Evolutionary conservation across 2,888 invertebrate genomes (phyloP).

Genomic region (Chironomus riparius): DNA sequence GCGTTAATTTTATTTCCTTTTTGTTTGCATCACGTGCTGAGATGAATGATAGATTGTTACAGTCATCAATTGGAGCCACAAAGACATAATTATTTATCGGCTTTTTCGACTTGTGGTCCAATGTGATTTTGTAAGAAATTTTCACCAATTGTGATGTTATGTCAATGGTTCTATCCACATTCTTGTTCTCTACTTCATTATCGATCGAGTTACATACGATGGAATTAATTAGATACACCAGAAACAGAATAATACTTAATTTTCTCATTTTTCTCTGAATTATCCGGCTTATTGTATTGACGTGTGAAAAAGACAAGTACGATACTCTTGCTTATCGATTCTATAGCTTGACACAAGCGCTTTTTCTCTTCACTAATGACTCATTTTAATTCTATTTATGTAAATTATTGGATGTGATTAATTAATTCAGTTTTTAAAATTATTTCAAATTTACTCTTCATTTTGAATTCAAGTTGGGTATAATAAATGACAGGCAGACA

Average conservation of each 20-base stretch:
- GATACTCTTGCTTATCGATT: background rate
- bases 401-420: no score
- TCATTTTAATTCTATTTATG: background rate
- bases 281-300: background rate
- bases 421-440: background rate
- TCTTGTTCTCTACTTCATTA: constrained; percentile 57
- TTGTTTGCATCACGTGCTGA: constrained; percentile 56
- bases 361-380: background rate
- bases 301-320: no score
- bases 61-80: constrained; percentile 49
- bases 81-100: constrained; percentile 62
- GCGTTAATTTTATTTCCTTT: constrained; percentile 49
- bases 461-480: no score
- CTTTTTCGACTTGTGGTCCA: constrained; percentile 73
- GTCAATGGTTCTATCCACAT: constrained; percentile 80
- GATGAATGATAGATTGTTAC: constrained; percentile 62
- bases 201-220: constrained; percentile 42
- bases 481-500: no score
- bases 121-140: constrained; percentile 64
- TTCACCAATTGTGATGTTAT: constrained; percentile 83
- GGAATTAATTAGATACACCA: background rate
- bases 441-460: no score
- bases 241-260: background rate
- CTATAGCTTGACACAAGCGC: background rate
- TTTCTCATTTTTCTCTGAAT: background rate